A percentile compares a stretch with the other conserved stretches of the same genome.
These are phyloP conservation scores for Hippocampus mohnikei DNA, from an alignment of 2,113 vertebrate species.

Conservation along the genomic window DNA sequence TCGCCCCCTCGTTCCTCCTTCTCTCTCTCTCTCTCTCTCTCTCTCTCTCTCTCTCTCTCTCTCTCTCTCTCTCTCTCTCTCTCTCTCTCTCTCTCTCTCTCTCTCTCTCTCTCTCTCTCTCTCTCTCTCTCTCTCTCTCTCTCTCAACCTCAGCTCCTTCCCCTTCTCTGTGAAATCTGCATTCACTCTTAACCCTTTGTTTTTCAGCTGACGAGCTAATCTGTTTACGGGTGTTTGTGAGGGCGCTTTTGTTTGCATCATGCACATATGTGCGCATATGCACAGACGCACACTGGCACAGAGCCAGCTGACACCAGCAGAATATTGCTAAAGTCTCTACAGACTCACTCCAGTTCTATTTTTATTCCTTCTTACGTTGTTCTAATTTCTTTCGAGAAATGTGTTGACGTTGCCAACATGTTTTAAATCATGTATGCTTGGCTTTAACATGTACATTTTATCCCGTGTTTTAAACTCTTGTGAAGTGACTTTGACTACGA, in stretches of 20 bases:
- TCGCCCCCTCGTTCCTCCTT: slow-evolving; percentile 24
- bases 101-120: slow-evolving; percentile 28
- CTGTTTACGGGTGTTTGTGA: slow-evolving; percentile 70
- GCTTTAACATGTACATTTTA: too few relatives aligned
- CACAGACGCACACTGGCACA: slow-evolving; percentile 53
- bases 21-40: slow-evolving; percentile 27
- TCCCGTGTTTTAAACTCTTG: too few relatives aligned
- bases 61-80: slow-evolving; percentile 26
- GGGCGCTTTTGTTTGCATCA: slow-evolving; percentile 63
- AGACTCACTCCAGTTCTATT: slow-evolving; percentile 22
- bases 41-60: slow-evolving; percentile 26
- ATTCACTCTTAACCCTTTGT: slow-evolving; percentile 73
- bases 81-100: slow-evolving; percentile 25
- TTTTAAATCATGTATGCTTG: too few relatives aligned
- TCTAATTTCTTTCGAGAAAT: background rate
- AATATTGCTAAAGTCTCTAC: slow-evolving; percentile 62
- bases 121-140: slow-evolving; percentile 30
- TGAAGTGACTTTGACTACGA: too few relatives aligned
- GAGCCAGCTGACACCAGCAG: slow-evolving; percentile 71
- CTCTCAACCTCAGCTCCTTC: slow-evolving; percentile 33
- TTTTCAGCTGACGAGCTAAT: slow-evolving; percentile 66
- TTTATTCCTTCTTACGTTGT: slow-evolving; percentile 11
- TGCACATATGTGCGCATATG: slow-evolving; percentile 36
- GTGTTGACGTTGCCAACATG: background rate
- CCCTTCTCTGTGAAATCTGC: slow-evolving; percentile 69